phyloP scores from a whole-genome alignment of 2,113 vertebrate genomes.

The Laticauda laticaudata region DNA sequence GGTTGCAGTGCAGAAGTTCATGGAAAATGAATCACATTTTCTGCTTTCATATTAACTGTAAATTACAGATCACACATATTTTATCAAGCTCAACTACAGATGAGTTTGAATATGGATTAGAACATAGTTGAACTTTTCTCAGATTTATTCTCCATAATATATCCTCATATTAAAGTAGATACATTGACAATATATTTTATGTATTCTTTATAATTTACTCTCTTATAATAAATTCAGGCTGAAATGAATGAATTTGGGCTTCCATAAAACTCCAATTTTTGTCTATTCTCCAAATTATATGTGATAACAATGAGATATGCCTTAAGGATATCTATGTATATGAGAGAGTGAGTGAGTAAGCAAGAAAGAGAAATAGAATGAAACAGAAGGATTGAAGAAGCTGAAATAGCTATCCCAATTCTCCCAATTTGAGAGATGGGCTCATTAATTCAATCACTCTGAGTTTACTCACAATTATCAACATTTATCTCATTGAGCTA shows the following conservation, averaged over 20 bases:
- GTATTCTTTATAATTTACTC: background rate
- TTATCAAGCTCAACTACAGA: background rate
- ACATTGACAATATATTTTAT: background rate
- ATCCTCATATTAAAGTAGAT: background rate
- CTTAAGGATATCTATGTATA: too few relatives aligned
- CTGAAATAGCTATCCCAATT: too few relatives aligned
- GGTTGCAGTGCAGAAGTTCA: background rate
- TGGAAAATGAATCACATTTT: background rate
- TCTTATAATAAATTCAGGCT: background rate
- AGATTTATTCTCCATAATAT: background rate
- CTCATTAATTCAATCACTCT: too few relatives aligned
- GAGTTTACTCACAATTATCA: too few relatives aligned
- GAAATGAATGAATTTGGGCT: background rate
- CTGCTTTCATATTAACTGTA: background rate
- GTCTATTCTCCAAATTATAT: background rate
- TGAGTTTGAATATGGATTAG: background rate
- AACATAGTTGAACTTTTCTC: background rate
- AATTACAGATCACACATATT: background rate
- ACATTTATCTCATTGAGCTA: too few relatives aligned
- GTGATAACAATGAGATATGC: background rate
- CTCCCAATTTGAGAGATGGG: too few relatives aligned
- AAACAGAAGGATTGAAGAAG: too few relatives aligned
- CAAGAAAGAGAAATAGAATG: too few relatives aligned
- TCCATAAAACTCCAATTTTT: background rate
- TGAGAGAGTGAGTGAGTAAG: too few relatives aligned